Percentiles rank a stretch among this genome's conserved stretches.
These are phyloP conservation scores for Centroberyx gerrardi DNA, from an alignment of 2,797 vertebrate genomes.

Conservation along the genomic window DNA sequence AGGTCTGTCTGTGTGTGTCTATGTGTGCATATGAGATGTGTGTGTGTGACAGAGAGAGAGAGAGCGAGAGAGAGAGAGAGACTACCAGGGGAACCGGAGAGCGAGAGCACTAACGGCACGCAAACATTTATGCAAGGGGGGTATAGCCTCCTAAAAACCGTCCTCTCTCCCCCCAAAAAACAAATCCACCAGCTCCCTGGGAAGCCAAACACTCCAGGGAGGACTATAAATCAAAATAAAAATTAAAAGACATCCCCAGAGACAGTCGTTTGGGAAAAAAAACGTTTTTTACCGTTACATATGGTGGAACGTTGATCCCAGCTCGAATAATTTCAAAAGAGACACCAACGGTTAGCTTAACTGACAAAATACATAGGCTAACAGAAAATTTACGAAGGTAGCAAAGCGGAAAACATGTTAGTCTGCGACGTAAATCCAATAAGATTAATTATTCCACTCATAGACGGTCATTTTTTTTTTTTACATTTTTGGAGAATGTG, in stretches of 20 bases:
- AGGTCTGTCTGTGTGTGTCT: slow-evolving; percentile 38
- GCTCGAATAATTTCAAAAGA: slow-evolving; percentile 13
- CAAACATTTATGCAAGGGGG: slow-evolving; percentile 79
- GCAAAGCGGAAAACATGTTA: slow-evolving; percentile 8
- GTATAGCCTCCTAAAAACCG: slow-evolving; percentile 40
- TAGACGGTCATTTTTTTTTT: not conserved
- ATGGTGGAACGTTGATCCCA: not conserved
- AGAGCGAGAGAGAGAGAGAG: slow-evolving; percentile 6
- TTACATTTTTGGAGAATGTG: slow-evolving; percentile 14
- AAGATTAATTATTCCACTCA: slow-evolving; percentile 32
- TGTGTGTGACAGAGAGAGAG: slow-evolving; percentile 42
- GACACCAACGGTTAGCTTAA: slow-evolving; percentile 15
- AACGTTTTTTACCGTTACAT: not conserved
- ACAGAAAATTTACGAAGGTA: slow-evolving; percentile 9
- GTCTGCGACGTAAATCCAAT: slow-evolving; percentile 46
- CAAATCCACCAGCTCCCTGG: slow-evolving; percentile 15
- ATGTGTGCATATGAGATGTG: slow-evolving; percentile 52
- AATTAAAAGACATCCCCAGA: not conserved
- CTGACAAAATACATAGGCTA: slow-evolving; percentile 6
- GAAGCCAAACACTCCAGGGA: slow-evolving; percentile 24
- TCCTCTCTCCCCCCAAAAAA: slow-evolving; percentile 43
- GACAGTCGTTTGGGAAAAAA: no score
- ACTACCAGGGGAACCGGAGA: slow-evolving; percentile 14
- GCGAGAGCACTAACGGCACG: slow-evolving; percentile 75
- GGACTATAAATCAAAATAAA: not conserved